Percentiles rank a stretch among this genome's conserved stretches.
phyloP scores from a whole-genome alignment of 2,113 vertebrate genomes.

The Cranoglanis bouderius region DNA sequence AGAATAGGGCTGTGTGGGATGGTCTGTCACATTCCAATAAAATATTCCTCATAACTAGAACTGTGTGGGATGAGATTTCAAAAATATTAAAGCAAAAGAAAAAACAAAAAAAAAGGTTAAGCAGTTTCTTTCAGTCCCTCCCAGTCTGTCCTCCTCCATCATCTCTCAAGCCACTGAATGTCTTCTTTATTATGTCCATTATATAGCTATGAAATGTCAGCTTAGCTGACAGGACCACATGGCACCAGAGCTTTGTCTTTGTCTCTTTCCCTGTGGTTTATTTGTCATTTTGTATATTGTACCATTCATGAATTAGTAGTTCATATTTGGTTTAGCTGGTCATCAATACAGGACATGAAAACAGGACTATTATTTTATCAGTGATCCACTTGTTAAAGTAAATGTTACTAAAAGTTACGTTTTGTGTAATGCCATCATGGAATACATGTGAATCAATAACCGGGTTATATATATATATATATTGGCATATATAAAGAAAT shows the following conservation, averaged over 20 bases:
- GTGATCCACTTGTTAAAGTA: neutral
- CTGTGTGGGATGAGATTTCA: neutral
- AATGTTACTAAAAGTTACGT: neutral
- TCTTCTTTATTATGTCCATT: neutral
- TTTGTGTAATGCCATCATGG: neutral
- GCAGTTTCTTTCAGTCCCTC: neutral
- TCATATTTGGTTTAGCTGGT: neutral
- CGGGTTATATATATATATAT: neutral
- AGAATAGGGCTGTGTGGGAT: neutral
- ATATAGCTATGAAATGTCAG: neutral
- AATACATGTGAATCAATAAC: neutral
- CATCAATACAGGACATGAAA: neutral
- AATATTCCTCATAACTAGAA: conserved; percentile 20
- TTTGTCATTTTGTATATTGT: neutral
- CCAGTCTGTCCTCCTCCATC: neutral
- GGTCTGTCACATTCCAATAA: conserved; percentile 21
- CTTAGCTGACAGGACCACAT: neutral
- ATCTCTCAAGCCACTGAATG: neutral
- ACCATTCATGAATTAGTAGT: neutral
- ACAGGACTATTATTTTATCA: neutral
- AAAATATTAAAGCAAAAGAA: neutral
- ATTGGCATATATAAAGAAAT: neutral
- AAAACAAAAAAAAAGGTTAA: neutral
- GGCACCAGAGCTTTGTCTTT: neutral
- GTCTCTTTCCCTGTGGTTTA: neutral